These are phyloP conservation scores for Acanthoscelides obtectus DNA, from an alignment of 2,888 invertebrate species.

Conservation along the genomic window DNA sequence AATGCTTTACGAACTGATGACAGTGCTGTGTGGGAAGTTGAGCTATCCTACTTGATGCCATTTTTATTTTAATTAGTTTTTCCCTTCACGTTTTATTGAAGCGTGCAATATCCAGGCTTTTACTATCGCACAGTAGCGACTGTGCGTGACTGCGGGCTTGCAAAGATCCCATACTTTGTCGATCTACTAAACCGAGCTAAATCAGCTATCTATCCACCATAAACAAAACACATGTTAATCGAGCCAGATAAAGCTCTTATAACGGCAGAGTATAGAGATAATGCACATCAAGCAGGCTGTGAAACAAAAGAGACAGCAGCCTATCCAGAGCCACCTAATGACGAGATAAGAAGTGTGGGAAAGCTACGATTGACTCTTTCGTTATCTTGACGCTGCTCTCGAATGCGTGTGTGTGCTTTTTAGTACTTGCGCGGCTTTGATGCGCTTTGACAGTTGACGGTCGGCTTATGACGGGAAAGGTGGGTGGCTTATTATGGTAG, in stretches of 20 bases:
- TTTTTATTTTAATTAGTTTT: too few species aligned
- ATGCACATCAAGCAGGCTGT: slow-evolving; percentile 14
- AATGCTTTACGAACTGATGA: too few species aligned
- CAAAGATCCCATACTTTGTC: neutral
- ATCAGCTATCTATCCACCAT: neutral
- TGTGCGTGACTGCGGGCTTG: too few species aligned
- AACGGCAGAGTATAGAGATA: neutral
- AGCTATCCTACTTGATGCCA: too few species aligned
- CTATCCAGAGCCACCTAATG: slow-evolving; percentile 23
- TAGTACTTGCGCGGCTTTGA: neutral
- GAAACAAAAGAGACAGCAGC: slow-evolving; percentile 27
- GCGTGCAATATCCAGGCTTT: too few species aligned
- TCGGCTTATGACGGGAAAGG: neutral
- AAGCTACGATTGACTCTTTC: slow-evolving; percentile 16
- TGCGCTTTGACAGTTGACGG: neutral
- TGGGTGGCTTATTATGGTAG: neutral
- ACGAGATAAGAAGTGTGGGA: slow-evolving; percentile 32
- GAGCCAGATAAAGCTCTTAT: neutral
- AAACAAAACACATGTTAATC: neutral
- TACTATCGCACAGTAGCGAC: too few species aligned
- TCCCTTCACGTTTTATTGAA: too few species aligned
- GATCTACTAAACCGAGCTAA: neutral
- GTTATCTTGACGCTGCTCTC: slow-evolving; percentile 12
- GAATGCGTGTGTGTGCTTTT: slow-evolving; percentile 16
- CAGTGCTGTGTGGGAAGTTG: too few species aligned